Evolutionary conservation across 2,888 invertebrate genomes (phyloP), one percentile per base, ranked within the genome.

Genomic region (Nomada hirtipes): DNA sequence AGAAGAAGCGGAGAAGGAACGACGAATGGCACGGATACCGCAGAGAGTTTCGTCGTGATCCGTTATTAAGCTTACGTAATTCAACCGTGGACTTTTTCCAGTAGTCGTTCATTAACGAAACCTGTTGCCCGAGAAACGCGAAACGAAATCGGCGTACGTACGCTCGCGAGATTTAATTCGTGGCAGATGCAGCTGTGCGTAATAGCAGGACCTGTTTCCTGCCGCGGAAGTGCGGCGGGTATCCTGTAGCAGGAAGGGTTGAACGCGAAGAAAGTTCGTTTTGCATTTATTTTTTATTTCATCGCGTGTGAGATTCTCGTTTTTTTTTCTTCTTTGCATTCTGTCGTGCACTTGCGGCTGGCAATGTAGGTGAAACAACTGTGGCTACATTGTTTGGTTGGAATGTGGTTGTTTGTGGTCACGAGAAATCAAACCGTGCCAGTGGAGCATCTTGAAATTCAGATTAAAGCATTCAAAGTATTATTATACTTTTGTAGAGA

Each of bases 241-340:
- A 67, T 79, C 77, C 76, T 82, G 77, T 87, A 85, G 87, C 88
- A 73, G 81, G 76, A 84, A 82, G 86, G 85, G 84, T 83, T 85
- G 85, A 76, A 72, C 80, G 74, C 70, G 78, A 72, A 61, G 70
- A 76, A 76, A 68, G 59, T 73, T 68, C 52, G 20, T 47, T 67
- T 67, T 4, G 29, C 23, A 36, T 59, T 36, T 4, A 29, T 42
- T 29, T n/a, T 18, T n/a, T 4, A 0, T 23, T 52, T 47, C 47
- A 15, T 47, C 47, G 47, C 47, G 47, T 47, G 47, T 10, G 15
- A 47, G 4, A 60, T 42, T 36, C 15, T 20, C 23, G 15, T 29
- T 11, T 15, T 10, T 18, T 13, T 13, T 57, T 26, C 1, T 50
- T 50, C 11, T 23, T 15, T n/a, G n/a, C 0, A 10, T 44, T 53